Conservation (phyloP, 2,113 vertebrate genomes). For the Oophaga pumilio region DNA sequence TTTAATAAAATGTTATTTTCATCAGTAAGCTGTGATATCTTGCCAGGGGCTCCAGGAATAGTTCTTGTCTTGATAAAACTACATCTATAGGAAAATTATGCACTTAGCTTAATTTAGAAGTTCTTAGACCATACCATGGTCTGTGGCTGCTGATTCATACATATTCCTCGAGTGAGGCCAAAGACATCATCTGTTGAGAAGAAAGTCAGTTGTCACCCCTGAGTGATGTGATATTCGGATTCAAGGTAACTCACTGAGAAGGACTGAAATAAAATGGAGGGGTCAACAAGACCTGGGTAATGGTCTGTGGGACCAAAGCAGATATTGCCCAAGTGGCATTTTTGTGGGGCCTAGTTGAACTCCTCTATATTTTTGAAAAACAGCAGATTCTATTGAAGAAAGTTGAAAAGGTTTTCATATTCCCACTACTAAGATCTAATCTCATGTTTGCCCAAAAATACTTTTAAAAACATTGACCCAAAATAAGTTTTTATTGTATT, state of each 20-base stretch:
- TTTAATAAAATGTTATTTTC: background rate
- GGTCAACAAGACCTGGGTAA: too few relatives aligned
- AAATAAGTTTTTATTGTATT: background rate
- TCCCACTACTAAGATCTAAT: too few relatives aligned
- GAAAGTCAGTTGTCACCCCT: background rate
- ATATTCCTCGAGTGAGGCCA: background rate
- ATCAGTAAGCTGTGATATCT: background rate
- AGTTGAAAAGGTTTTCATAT: too few relatives aligned
- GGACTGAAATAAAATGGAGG: too few relatives aligned
- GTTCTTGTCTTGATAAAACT: background rate
- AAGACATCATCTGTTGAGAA: background rate
- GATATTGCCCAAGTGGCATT: too few relatives aligned
- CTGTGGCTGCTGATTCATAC: background rate
- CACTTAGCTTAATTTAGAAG: background rate
- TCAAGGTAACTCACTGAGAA: background rate
- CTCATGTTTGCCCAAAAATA: too few relatives aligned
- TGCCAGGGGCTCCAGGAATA: background rate
- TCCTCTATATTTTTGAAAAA: too few relatives aligned
- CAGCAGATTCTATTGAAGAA: too few relatives aligned
- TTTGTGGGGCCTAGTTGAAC: too few relatives aligned
- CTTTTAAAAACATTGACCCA: too few relatives aligned
- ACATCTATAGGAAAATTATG: background rate
- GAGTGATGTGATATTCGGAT: background rate
- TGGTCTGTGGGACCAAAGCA: too few relatives aligned
- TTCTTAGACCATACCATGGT: background rate